Conservation (phyloP, 92 coral and sea anemone genomes). For the Parazoanthus atlanticus region DNA sequence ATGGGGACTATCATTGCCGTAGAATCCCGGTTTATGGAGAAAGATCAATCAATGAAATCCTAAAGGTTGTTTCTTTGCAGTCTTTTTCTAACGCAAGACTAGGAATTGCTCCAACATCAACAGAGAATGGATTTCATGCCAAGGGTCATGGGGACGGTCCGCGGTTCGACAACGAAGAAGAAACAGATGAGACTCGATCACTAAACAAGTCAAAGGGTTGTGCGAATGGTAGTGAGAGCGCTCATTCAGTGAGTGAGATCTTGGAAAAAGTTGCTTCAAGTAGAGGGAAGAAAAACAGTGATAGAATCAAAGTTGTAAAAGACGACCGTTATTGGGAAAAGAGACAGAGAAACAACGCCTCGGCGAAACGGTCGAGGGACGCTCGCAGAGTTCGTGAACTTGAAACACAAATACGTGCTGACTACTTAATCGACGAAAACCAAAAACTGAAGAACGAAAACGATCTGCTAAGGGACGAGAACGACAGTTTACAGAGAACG, state of each 20-base stretch:
- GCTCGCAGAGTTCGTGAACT: conserved; percentile 91
- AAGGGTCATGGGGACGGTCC: conserved; percentile 45
- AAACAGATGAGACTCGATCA: conserved; percentile 18
- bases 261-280: conserved; percentile 9
- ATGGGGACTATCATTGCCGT: conserved; percentile 61
- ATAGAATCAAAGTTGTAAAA: conserved; percentile 41
- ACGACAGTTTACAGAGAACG: conserved; percentile 64
- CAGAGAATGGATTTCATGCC: conserved; percentile 28
- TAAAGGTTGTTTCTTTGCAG: conserved; percentile 86
- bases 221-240: conserved; percentile 4
- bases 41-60: conserved; percentile 81
- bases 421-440: conserved; percentile 81
- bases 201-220: background rate
- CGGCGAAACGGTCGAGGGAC: conserved; percentile 90
- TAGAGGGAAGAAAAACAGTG: conserved; percentile 19
- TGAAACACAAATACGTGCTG: conserved; percentile 90
- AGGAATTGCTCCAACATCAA: conserved; percentile 42
- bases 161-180: conserved; percentile 12
- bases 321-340: conserved; percentile 91
- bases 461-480: conserved; percentile 75
- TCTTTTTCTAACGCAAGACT: conserved; percentile 78
- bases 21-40: conserved; percentile 70
- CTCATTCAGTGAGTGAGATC: conserved; percentile 15
- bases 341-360: conserved; percentile 84
- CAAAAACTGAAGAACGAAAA: conserved; percentile 73